These are phyloP conservation scores for Cheiracanthium punctorium DNA, from an alignment of 2,888 invertebrate genomes.

Conservation along the genomic window DNA sequence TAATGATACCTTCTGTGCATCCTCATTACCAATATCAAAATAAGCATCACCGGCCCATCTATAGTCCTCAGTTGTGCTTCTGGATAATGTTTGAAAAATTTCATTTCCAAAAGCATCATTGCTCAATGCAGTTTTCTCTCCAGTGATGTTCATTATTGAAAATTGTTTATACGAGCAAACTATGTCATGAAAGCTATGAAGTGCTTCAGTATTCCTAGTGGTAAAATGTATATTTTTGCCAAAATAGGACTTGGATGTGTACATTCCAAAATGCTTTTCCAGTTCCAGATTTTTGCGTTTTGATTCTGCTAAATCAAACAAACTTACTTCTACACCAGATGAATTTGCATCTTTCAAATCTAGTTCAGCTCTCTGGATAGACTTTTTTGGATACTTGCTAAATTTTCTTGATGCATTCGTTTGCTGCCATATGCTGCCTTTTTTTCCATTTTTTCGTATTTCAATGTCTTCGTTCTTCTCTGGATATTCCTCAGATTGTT, in stretches of 20 bases:
- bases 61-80: neutral
- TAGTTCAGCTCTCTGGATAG: neutral
- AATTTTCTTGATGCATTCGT: neutral
- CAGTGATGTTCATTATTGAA: neutral
- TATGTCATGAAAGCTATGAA: conserved; percentile 3
- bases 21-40: neutral
- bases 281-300: conserved; percentile 2
- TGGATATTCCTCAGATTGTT: neutral
- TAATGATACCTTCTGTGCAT: neutral
- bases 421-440: conserved; percentile 33
- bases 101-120: neutral
- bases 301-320: conserved; percentile 32
- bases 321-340: neutral
- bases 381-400: neutral
- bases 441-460: neutral
- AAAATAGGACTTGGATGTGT: conserved; percentile 21
- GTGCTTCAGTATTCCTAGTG: neutral
- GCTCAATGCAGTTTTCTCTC: neutral
- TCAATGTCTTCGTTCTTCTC: neutral
- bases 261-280: conserved; percentile 20
- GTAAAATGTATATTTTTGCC: neutral
- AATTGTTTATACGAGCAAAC: conserved; percentile 8
- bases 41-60: neutral
- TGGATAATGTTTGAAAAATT: neutral
- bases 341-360: too few species aligned